Conservation (phyloP, 1,140 invertebrate genomes). For the Pararge aegeria region DNA sequence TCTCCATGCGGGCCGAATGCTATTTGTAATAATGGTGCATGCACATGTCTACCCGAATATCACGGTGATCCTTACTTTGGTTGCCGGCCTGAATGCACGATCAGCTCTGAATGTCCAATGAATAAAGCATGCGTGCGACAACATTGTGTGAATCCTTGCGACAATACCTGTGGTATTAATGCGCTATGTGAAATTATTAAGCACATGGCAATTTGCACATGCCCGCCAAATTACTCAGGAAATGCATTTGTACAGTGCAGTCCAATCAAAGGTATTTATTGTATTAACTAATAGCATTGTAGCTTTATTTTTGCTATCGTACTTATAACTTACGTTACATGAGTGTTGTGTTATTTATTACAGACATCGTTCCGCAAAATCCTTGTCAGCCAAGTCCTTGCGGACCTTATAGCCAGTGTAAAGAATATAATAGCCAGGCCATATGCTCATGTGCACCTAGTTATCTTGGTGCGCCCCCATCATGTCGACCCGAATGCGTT, state of each 20-base stretch:
- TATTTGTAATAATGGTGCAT: constrained; percentile 87
- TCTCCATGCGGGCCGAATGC: constrained; percentile 86
- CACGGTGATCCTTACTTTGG: constrained; percentile 85
- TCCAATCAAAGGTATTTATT: constrained; percentile 77
- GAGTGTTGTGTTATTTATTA: constrained; percentile 14
- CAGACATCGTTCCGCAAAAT: constrained; percentile 57
- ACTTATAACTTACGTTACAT: too few species aligned
- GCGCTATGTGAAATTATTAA: constrained; percentile 87
- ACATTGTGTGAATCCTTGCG: constrained; percentile 86
- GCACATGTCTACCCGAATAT: constrained; percentile 87
- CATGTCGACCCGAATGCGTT: constrained; percentile 82
- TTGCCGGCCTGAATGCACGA: constrained; percentile 85
- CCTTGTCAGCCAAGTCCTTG: constrained; percentile 83
- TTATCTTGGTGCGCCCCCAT: constrained; percentile 82
- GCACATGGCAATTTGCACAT: constrained; percentile 88
- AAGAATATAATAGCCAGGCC: constrained; percentile 81
- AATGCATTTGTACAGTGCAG: constrained; percentile 86
- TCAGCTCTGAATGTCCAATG: constrained; percentile 86
- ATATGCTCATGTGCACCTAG: constrained; percentile 82
- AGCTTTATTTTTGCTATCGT: too few species aligned
- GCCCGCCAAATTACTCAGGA: constrained; percentile 84
- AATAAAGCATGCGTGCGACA: constrained; percentile 86
- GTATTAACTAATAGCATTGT: background rate
- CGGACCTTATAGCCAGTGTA: constrained; percentile 82
- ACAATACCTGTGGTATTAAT: constrained; percentile 85